These are phyloP conservation scores for Pagrus major DNA, from an alignment of 2,113 vertebrate genomes.

Conservation along the genomic window DNA sequence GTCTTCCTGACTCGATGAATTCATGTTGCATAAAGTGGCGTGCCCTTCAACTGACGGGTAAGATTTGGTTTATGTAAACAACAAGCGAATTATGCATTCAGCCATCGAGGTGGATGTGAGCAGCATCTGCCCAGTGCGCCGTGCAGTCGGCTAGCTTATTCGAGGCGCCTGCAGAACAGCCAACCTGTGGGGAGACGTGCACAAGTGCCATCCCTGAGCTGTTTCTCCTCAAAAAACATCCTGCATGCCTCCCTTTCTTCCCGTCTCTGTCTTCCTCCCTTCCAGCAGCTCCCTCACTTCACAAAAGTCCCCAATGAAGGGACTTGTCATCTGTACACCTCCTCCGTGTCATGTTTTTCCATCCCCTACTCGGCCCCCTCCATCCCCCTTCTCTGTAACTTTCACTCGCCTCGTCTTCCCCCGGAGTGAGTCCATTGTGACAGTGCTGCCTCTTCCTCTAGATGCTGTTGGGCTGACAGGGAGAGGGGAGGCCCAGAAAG, in stretches of 20 bases:
- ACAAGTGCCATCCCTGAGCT: conserved; percentile 38
- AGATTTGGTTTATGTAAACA: conserved; percentile 58
- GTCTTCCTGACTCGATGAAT: conserved; percentile 17
- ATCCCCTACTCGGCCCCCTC: background rate
- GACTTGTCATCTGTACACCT: conserved; percentile 72
- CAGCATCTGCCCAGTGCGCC: conserved; percentile 43
- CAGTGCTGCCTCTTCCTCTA: conserved; percentile 61
- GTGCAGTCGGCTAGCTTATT: conserved; percentile 17
- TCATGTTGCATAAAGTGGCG: conserved; percentile 19
- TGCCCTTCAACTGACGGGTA: conserved; percentile 39
- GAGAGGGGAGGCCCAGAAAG: conserved; percentile 35
- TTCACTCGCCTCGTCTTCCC: conserved; percentile 58
- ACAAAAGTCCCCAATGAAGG: conserved; percentile 63
- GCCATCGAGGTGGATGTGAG: conserved; percentile 31
- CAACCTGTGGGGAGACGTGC: conserved; percentile 26
- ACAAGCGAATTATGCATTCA: conserved; percentile 60
- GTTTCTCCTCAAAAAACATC: conserved; percentile 40
- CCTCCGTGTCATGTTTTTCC: conserved; percentile 58
- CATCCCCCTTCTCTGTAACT: conserved; percentile 51
- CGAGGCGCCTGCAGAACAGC: conserved; percentile 8
- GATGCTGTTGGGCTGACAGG: conserved; percentile 52
- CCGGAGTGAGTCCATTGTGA: conserved; percentile 56
- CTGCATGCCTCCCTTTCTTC: conserved; percentile 24
- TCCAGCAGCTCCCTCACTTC: conserved; percentile 59
- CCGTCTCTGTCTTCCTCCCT: background rate